Conservation (phyloP, 1,140 invertebrate species). For the Nomia melanderi region DNA sequence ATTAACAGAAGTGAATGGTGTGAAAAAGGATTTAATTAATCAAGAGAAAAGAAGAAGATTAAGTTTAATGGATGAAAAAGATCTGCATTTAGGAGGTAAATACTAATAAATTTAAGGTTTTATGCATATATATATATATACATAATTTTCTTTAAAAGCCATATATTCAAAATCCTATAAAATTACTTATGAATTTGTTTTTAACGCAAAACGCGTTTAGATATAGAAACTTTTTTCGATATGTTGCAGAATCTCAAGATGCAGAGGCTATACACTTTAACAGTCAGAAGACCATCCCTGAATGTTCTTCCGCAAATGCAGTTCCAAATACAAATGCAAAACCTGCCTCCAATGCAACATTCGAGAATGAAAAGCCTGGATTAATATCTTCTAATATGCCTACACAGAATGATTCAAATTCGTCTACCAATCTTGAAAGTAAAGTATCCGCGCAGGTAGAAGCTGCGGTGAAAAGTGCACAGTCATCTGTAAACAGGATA, state of each 20-base stretch:
- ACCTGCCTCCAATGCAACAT: slow-evolving; percentile 54
- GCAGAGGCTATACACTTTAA: slow-evolving; percentile 71
- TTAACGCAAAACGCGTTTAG: not conserved
- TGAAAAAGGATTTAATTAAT: slow-evolving; percentile 76
- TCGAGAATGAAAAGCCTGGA: slow-evolving; percentile 65
- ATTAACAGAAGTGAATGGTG: slow-evolving; percentile 76
- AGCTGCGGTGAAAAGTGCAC: slow-evolving; percentile 54
- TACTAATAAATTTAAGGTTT: slow-evolving; percentile 15
- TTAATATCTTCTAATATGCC: slow-evolving; percentile 62
- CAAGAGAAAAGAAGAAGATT: slow-evolving; percentile 78
- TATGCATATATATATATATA: slow-evolving; percentile 16
- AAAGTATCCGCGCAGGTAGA: slow-evolving; percentile 61
- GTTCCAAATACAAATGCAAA: slow-evolving; percentile 58
- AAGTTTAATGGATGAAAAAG: slow-evolving; percentile 79
- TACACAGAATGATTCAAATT: slow-evolving; percentile 43
- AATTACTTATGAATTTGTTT: not conserved
- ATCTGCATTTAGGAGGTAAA: slow-evolving; percentile 76
- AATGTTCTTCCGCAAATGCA: slow-evolving; percentile 53
- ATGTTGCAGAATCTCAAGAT: slow-evolving; percentile 78
- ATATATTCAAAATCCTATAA: not conserved
- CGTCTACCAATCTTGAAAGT: slow-evolving; percentile 56
- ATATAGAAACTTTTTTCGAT: slow-evolving; percentile 22
- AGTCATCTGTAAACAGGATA: slow-evolving; percentile 63
- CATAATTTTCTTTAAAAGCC: slow-evolving; percentile 10
- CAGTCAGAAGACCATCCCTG: slow-evolving; percentile 67